phyloP scores from a whole-genome alignment of 2,113 vertebrate genomes.

The Daboia siamensis region DNA sequence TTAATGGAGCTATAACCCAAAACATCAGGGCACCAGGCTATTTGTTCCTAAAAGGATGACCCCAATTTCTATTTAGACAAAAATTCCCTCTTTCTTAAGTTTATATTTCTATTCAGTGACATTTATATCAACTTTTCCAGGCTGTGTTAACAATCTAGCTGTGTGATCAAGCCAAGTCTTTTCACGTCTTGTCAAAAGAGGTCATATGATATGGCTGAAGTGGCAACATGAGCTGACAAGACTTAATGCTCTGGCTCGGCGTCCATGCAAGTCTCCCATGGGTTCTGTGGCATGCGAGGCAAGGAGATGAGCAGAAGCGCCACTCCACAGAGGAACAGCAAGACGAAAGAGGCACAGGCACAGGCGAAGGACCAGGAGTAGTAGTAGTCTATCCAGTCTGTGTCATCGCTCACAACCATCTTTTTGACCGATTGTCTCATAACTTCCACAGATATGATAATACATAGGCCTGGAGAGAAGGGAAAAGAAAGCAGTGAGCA shows the following conservation, averaged over 20 bases:
- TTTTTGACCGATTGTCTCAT: constrained; percentile 94
- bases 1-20: not conserved
- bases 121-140: not conserved
- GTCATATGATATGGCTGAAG: not conserved
- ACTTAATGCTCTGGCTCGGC: constrained; percentile 82
- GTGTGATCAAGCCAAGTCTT: not conserved
- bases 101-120: not conserved
- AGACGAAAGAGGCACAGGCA: constrained; percentile 81
- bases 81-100: not conserved
- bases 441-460: constrained; percentile 92
- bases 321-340: constrained; percentile 87
- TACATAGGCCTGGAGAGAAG: constrained; percentile 81
- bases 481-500: constrained; percentile 19
- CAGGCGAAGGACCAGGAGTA: constrained; percentile 94
- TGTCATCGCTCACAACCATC: constrained; percentile 93
- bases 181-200: fast-evolving
- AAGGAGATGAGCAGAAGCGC: constrained; percentile 87
- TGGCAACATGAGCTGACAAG: not conserved
- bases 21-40: not conserved
- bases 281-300: constrained; percentile 94
- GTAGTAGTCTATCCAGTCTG: constrained; percentile 85
- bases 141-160: not conserved
- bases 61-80: not conserved
- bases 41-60: not conserved
- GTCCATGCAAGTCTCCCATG: constrained; percentile 98